Evolutionary conservation across 2,888 invertebrate species (phyloP).

Genomic region (Drosophila falleni): DNA sequence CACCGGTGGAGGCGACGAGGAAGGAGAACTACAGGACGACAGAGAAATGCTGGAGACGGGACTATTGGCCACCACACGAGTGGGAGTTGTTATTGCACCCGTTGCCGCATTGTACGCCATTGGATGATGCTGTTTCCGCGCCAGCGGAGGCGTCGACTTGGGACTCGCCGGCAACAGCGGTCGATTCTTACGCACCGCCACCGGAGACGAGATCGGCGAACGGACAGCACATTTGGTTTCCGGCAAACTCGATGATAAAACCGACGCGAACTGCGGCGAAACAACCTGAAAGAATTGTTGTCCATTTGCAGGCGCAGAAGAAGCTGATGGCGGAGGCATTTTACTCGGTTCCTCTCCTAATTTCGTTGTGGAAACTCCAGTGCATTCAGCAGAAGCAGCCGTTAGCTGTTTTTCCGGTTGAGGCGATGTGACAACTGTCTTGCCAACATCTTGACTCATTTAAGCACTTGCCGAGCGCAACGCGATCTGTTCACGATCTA

Average conservation of each 20-base stretch:
- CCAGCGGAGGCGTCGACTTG: slow-evolving; percentile 81
- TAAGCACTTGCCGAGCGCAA: slow-evolving; percentile 22
- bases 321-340: slow-evolving; percentile 65
- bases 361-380: slow-evolving; percentile 30
- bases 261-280: slow-evolving; percentile 79
- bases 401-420: slow-evolving; percentile 38
- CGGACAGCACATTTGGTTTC: slow-evolving; percentile 75
- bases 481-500: slow-evolving; percentile 1
- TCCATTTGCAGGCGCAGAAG: slow-evolving; percentile 41
- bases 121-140: slow-evolving; percentile 79
- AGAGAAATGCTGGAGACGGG: slow-evolving; percentile 83
- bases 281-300: slow-evolving; percentile 80
- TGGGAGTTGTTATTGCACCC: slow-evolving; percentile 70
- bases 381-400: not conserved
- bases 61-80: slow-evolving; percentile 72
- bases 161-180: slow-evolving; percentile 75
- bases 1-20: slow-evolving; percentile 83
- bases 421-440: slow-evolving; percentile 16
- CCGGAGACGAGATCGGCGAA: slow-evolving; percentile 81
- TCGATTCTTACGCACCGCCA: slow-evolving; percentile 76
- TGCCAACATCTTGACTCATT: slow-evolving; percentile 83
- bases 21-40: slow-evolving; percentile 84
- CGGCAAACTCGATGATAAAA: slow-evolving; percentile 74
- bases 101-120: slow-evolving; percentile 79
- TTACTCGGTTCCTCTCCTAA: slow-evolving; percentile 40